phyloP scores from a whole-genome alignment of 2,888 invertebrate genomes.

The Incurvaria masculella region DNA sequence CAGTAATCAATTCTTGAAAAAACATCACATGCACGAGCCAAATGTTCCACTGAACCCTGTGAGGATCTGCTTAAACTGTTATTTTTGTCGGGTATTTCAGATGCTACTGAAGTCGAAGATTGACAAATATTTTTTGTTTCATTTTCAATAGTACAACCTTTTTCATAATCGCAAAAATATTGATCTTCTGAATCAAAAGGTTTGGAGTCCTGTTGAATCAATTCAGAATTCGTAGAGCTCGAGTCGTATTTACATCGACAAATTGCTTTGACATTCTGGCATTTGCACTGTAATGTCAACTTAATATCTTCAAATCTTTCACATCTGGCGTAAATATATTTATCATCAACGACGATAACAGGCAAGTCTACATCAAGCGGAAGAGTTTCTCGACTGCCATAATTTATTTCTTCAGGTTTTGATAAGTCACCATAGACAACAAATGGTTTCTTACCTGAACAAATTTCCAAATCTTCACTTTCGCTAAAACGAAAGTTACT shows the following conservation, averaged over 20 bases:
- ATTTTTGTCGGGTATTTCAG: too few relatives aligned
- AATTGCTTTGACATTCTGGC: not conserved
- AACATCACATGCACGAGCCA: too few relatives aligned
- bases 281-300: constrained; percentile 20
- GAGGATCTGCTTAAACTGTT: too few relatives aligned
- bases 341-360: constrained; percentile 29
- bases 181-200: too few relatives aligned
- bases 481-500: constrained; percentile 30
- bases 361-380: constrained; percentile 34
- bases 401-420: constrained; percentile 22
- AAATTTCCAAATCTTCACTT: constrained; percentile 11
- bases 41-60: too few relatives aligned
- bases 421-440: constrained; percentile 32
- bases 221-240: too few relatives aligned
- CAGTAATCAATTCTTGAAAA: constrained; percentile 21
- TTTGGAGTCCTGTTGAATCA: too few relatives aligned
- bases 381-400: constrained; percentile 39
- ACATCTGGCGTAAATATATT: constrained; percentile 43
- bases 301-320: constrained; percentile 36
- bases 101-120: too few relatives aligned
- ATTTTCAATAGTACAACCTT: too few relatives aligned
- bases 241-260: not conserved
- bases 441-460: constrained; percentile 34
- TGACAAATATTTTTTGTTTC: too few relatives aligned
- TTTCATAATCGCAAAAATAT: too few relatives aligned